Conservation (phyloP, 1,140 invertebrate species). For the Nebria ingens region DNA sequence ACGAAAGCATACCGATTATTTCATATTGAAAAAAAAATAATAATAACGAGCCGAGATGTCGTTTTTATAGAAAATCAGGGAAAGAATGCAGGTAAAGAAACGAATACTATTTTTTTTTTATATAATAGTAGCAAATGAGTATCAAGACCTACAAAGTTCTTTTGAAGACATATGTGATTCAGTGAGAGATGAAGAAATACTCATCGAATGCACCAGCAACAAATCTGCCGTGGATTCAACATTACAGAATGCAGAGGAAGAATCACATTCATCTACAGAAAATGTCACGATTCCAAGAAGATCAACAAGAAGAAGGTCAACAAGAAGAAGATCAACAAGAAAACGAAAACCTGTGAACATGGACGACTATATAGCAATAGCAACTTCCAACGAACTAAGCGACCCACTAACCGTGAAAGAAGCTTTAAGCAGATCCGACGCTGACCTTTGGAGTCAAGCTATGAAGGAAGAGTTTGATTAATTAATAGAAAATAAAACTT, state of each 20-base stretch:
- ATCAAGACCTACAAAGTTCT: background rate
- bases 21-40: conserved; percentile 16
- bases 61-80: conserved; percentile 13
- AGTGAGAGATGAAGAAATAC: background rate
- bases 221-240: background rate
- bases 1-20: conserved; percentile 26
- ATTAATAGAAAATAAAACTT: conserved; percentile 19
- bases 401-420: conserved; percentile 24
- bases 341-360: no score
- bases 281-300: background rate
- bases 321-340: conserved; percentile 10
- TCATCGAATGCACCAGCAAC: background rate
- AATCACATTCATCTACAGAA: background rate
- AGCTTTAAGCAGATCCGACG: conserved; percentile 21
- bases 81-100: conserved; percentile 8
- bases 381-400: conserved; percentile 18
- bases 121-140: conserved; percentile 6
- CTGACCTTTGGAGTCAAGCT: conserved; percentile 22
- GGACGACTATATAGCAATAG: conserved; percentile 19
- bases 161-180: no score
- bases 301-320: background rate
- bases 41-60: conserved; percentile 19
- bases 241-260: background rate
- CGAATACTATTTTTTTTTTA: no score
- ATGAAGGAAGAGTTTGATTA: conserved; percentile 24